A percentile compares a stretch with the other conserved stretches of the same genome.
phyloP scores from a whole-genome alignment of 64 coral and sea anemone species.

The Pachyseris speciosa region DNA sequence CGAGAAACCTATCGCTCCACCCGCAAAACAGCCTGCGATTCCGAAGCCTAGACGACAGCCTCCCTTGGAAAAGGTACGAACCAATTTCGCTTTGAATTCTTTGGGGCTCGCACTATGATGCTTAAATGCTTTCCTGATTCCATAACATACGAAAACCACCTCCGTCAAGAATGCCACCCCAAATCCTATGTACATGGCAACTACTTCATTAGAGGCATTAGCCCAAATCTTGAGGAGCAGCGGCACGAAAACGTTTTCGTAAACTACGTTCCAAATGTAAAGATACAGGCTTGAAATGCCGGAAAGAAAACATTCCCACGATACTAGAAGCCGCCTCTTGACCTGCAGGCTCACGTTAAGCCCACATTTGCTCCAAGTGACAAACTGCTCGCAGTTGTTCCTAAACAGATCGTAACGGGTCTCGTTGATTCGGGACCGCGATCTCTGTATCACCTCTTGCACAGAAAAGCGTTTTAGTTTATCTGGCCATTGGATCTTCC shows the following conservation, averaged over 20 bases:
- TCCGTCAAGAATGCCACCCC: slow-evolving; percentile 6
- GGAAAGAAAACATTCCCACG: not conserved
- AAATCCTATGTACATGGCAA: not conserved
- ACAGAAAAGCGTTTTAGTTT: slow-evolving; percentile 1
- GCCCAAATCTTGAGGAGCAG: not conserved
- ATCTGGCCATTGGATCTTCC: slow-evolving; percentile 43
- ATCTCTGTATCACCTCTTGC: slow-evolving; percentile 1
- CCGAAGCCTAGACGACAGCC: slow-evolving; percentile 6
- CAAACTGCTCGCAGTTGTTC: slow-evolving; percentile 72
- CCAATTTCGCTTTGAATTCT: not conserved
- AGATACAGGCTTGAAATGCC: too few relatives aligned
- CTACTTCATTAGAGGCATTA: slow-evolving; percentile 39
- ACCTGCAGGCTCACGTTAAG: slow-evolving; percentile 55
- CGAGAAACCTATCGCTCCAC: slow-evolving; percentile 4
- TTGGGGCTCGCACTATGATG: not conserved
- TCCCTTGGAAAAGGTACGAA: slow-evolving; percentile 13
- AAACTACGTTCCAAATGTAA: too few relatives aligned
- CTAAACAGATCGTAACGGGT: not conserved
- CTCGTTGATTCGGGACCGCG: not conserved
- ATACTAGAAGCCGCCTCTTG: not conserved
- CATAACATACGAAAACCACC: not conserved
- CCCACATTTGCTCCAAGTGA: slow-evolving; percentile 52
- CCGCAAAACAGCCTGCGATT: not conserved
- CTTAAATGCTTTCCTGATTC: not conserved
- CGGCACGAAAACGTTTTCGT: not conserved